Evolutionary conservation across 2,797 vertebrate genomes (phyloP).

Genomic region (Sandelia bainsii): DNA sequence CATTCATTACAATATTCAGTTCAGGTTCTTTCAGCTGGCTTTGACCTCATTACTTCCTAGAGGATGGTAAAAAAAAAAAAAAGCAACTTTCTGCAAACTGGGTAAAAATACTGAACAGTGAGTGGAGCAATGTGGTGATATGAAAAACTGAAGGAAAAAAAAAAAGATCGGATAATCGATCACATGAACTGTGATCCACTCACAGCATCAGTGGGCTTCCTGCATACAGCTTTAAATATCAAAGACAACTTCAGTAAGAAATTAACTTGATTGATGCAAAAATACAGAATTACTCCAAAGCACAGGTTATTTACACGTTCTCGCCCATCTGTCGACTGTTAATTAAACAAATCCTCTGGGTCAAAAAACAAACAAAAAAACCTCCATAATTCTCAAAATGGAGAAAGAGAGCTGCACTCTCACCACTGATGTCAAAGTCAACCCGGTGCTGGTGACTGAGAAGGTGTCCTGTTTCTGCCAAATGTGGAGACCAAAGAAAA

Average conservation of each 20-base stretch:
- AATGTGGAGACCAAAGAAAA: constrained; percentile 83
- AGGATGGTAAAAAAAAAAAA: constrained; percentile 25
- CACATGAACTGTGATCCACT: constrained; percentile 83
- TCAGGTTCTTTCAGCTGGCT: constrained; percentile 39
- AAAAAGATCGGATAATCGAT: constrained; percentile 82
- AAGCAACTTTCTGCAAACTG: constrained; percentile 9
- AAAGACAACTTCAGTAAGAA: constrained; percentile 90
- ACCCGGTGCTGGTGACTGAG: constrained; percentile 91
- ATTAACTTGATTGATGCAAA: constrained; percentile 89
- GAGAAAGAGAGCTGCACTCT: constrained; percentile 76
- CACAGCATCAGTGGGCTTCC: constrained; percentile 91
- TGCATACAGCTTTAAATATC: constrained; percentile 86
- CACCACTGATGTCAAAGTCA: constrained; percentile 83
- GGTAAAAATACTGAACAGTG: constrained; percentile 65
- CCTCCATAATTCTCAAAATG: constrained; percentile 38
- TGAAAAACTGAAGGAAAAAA: constrained; percentile 69
- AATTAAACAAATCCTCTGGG: constrained; percentile 86
- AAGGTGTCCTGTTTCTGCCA: constrained; percentile 84
- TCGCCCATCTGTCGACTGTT: constrained; percentile 79
- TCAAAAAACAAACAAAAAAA: constrained; percentile 36
- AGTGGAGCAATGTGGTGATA: constrained; percentile 81
- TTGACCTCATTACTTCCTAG: constrained; percentile 36
- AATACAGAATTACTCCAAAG: constrained; percentile 90
- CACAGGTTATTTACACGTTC: constrained; percentile 85
- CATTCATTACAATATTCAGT: constrained; percentile 46